These are phyloP conservation scores for Desoria tigrina DNA, from an alignment of 2,888 invertebrate genomes.

Conservation along the genomic window DNA sequence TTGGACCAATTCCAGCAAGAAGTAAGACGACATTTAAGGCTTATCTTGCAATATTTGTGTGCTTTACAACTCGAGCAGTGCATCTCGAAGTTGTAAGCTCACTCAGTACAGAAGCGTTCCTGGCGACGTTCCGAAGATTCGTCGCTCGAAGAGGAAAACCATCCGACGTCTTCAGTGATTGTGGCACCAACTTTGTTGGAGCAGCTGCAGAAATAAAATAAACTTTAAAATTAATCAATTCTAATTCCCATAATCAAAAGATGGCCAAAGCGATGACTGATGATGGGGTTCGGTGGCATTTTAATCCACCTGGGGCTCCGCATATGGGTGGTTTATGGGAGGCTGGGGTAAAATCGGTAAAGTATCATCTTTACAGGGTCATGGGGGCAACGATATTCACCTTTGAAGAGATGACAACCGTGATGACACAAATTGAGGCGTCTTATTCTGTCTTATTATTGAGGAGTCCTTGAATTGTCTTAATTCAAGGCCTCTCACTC, in stretches of 20 bases:
- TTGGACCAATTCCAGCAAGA: neutral
- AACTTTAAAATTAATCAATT: slow-evolving; percentile 12
- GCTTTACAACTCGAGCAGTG: slow-evolving; percentile 20
- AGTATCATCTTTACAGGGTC: slow-evolving; percentile 54
- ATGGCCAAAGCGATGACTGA: slow-evolving; percentile 18
- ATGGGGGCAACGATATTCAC: slow-evolving; percentile 52
- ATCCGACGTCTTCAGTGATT: slow-evolving; percentile 54
- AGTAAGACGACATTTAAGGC: neutral
- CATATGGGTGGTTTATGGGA: slow-evolving; percentile 56
- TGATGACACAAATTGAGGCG: slow-evolving; percentile 55
- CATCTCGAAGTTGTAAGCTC: slow-evolving; percentile 54
- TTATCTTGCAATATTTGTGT: slow-evolving; percentile 20
- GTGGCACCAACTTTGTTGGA: slow-evolving; percentile 49
- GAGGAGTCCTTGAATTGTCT: too few species aligned
- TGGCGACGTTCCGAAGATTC: slow-evolving; percentile 55
- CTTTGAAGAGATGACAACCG: slow-evolving; percentile 55
- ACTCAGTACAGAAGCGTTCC: slow-evolving; percentile 54
- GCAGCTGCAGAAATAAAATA: slow-evolving; percentile 47
- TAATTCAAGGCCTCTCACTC: slow-evolving; percentile 54
- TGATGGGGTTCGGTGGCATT: slow-evolving; percentile 54
- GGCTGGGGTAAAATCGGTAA: slow-evolving; percentile 55
- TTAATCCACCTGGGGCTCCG: slow-evolving; percentile 55
- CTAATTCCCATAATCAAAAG: neutral
- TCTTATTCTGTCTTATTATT: too few species aligned
- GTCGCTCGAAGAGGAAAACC: slow-evolving; percentile 53